Conservation (phyloP, 2,113 vertebrate species). For the Muntiacus reevesi region DNA sequence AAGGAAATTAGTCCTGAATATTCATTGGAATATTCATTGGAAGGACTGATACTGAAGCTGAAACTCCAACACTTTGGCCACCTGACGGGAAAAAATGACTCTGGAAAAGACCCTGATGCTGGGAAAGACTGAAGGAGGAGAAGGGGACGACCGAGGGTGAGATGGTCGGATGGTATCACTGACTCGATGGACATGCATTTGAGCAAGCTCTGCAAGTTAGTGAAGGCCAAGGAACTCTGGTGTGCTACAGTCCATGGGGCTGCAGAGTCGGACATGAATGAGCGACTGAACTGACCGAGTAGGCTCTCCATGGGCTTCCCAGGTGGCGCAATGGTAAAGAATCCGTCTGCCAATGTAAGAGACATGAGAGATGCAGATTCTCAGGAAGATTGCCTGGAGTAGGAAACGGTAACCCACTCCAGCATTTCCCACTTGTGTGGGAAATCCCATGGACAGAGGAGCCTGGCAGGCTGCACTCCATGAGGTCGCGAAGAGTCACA, state of each 20-base stretch:
- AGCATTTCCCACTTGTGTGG: not conserved
- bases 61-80: not conserved
- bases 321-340: rapidly evolving
- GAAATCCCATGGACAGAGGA: not conserved
- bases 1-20: not conserved
- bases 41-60: not conserved
- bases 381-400: not conserved
- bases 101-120: not conserved
- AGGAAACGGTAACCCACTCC: not conserved
- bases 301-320: not conserved
- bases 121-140: not conserved
- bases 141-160: not conserved
- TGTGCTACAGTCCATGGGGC: not conserved
- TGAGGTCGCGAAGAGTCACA: not conserved
- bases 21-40: not conserved
- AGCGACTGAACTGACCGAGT: not conserved
- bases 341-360: not conserved
- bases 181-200: not conserved
- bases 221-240: not conserved
- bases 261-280: rapidly evolving
- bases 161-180: not conserved
- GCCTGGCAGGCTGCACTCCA: not conserved
- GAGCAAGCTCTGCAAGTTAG: not conserved
- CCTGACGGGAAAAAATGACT: not conserved
- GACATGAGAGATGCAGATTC: not conserved